Percentiles rank a stretch among this genome's conserved stretches.
Evolutionary conservation across 2,888 invertebrate species (phyloP).

Genomic region (Drosophila nr. perissopoda): DNA sequence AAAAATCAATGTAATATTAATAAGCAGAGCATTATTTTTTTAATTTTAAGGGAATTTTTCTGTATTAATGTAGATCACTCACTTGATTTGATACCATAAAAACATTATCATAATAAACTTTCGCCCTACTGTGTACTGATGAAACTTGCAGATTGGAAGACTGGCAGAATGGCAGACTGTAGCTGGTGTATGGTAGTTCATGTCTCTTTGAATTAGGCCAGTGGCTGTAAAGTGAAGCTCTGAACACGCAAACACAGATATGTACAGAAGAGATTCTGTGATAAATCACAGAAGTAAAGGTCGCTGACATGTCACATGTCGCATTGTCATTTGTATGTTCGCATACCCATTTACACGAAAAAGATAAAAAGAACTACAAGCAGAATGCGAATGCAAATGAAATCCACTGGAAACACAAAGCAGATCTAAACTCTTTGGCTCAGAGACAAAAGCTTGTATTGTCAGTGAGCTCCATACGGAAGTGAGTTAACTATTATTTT

Average conservation of each 20-base stretch:
- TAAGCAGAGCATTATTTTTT: background rate
- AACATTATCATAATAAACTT: slow-evolving; percentile 4
- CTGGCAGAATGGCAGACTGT: too few species aligned
- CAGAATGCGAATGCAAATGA: slow-evolving; percentile 37
- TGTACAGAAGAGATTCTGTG: slow-evolving; percentile 33
- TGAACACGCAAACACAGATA: slow-evolving; percentile 8
- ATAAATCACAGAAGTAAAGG: slow-evolving; percentile 59
- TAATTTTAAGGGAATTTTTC: background rate
- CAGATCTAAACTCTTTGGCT: slow-evolving; percentile 33
- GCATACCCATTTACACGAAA: slow-evolving; percentile 38
- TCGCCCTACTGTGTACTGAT: background rate
- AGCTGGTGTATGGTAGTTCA: background rate
- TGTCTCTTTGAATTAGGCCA: slow-evolving; percentile 41
- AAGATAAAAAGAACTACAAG: slow-evolving; percentile 6
- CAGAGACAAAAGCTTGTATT: slow-evolving; percentile 55
- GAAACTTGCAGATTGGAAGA: background rate
- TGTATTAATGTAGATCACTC: background rate
- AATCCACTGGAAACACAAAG: slow-evolving; percentile 27
- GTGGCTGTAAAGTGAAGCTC: slow-evolving; percentile 28
- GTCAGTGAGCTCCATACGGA: slow-evolving; percentile 42
- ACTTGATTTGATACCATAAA: background rate
- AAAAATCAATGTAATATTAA: background rate
- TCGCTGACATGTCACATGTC: slow-evolving; percentile 74
- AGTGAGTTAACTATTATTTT: slow-evolving; percentile 47
- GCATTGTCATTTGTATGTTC: slow-evolving; percentile 43